A percentile compares a stretch with the other conserved stretches of the same genome.
Evolutionary conservation across 2,888 invertebrate genomes (phyloP).

Genomic region (Rhimphoctona megacephalus): DNA sequence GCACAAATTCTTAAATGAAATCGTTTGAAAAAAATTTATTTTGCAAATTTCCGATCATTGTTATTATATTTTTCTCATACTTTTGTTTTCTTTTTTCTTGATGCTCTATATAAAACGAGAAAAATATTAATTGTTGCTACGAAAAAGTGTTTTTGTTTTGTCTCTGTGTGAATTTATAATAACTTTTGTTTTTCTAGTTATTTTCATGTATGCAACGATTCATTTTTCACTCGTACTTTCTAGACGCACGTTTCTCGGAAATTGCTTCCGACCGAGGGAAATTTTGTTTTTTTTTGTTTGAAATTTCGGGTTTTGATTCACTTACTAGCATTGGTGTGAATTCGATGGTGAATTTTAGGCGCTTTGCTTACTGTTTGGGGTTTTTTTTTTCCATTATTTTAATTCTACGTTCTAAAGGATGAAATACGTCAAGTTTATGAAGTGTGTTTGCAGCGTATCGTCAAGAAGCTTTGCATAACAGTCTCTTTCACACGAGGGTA

Average conservation of each 20-base stretch:
- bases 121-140: constrained; percentile 3
- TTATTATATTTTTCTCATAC: not conserved
- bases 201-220: not conserved
- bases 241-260: not conserved
- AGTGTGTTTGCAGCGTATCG: constrained; percentile 29
- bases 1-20: not conserved
- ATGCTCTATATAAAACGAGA: not conserved
- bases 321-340: not conserved
- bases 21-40: not conserved
- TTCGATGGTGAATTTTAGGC: not conserved
- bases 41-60: constrained; percentile 2
- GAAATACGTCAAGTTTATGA: not conserved
- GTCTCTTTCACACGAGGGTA: constrained; percentile 25
- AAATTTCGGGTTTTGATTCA: not conserved
- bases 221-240: not conserved
- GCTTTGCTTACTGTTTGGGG: constrained; percentile 18
- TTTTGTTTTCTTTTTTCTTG: not conserved
- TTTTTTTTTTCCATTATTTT: not conserved
- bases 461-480: constrained; percentile 39
- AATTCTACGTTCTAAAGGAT: not conserved
- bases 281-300: not conserved
- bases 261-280: not conserved
- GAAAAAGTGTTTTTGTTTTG: not conserved
- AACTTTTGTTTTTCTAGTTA: not conserved
- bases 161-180: no score